A percentile compares a stretch with the other conserved stretches of the same genome.
Evolutionary conservation across 2,888 invertebrate genomes (phyloP).

Genomic region (Lasioglossum figueresi): DNA sequence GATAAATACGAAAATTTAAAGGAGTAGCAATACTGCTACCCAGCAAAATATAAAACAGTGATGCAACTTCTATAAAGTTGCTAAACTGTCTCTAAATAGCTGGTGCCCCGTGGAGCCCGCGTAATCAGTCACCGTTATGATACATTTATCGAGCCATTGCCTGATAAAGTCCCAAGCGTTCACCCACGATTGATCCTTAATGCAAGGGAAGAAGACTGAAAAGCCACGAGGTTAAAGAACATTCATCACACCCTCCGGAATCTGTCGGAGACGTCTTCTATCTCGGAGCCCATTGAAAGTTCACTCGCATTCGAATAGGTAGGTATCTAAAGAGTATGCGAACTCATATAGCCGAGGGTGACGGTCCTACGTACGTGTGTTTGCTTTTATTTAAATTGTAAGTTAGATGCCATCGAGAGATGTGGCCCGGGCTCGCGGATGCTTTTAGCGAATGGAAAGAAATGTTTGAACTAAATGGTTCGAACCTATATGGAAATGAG

Average conservation of each 20-base stretch:
- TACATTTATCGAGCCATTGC: conserved; percentile 48
- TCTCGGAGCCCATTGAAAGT: conserved; percentile 69
- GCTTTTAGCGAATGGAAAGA: conserved; percentile 80
- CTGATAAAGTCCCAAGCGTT: conserved; percentile 26
- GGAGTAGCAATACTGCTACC: too few relatives aligned
- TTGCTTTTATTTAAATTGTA: conserved; percentile 84
- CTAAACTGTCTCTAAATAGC: neutral
- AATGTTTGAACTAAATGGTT: conserved; percentile 82
- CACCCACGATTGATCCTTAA: conserved; percentile 53
- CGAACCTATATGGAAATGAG: conserved; percentile 82
- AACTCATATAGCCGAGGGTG: conserved; percentile 60
- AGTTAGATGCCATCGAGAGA: conserved; percentile 78
- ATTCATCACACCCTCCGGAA: conserved; percentile 72
- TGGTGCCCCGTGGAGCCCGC: neutral
- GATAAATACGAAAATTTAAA: neutral
- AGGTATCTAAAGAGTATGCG: conserved; percentile 60
- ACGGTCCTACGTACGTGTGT: conserved; percentile 75
- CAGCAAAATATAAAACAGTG: neutral
- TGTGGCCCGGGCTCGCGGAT: conserved; percentile 44
- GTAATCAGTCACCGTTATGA: conserved; percentile 29
- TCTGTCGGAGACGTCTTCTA: conserved; percentile 65
- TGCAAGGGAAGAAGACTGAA: conserved; percentile 57
- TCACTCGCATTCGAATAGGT: conserved; percentile 59
- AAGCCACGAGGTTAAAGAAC: conserved; percentile 63
- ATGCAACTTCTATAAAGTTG: neutral